phyloP scores from a whole-genome alignment of 2,113 vertebrate species.

The Mixornis gularis region DNA sequence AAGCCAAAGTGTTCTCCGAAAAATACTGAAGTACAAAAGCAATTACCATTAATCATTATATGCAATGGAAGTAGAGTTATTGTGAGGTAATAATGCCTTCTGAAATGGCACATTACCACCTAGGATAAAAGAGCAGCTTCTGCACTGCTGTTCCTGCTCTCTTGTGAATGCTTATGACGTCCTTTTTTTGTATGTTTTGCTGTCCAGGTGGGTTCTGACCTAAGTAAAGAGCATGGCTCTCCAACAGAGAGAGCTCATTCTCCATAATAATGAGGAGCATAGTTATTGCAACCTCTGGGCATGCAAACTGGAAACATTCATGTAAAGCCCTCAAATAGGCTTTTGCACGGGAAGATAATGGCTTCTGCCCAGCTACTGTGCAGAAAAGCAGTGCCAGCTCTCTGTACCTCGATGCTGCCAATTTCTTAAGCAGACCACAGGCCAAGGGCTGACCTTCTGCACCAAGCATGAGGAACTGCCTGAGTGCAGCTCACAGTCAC shows the following conservation, averaged over 20 bases:
- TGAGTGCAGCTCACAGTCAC: background rate
- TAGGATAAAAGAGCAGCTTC: background rate
- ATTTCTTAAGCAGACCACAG: background rate
- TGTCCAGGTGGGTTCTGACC: background rate
- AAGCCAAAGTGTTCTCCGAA: conserved; percentile 36
- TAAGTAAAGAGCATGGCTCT: background rate
- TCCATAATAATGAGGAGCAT: background rate
- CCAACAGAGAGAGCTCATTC: background rate
- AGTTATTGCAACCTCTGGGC: background rate
- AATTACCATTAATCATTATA: conserved; percentile 63
- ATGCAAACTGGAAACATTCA: background rate
- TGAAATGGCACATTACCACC: conserved; percentile 17
- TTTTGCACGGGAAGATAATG: background rate
- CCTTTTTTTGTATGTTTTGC: background rate
- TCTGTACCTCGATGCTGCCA: background rate
- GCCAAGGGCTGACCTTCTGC: background rate
- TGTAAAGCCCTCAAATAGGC: background rate
- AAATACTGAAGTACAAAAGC: conserved; percentile 54
- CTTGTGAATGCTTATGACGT: background rate
- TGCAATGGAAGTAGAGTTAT: conserved; percentile 56
- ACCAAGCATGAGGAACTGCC: background rate
- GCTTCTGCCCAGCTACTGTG: background rate
- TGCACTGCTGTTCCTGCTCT: background rate
- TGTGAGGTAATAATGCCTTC: conserved; percentile 6
- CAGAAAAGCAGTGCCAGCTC: background rate